phyloP scores from a whole-genome alignment of 2,888 invertebrate genomes.

The Spicauda simplicius region DNA sequence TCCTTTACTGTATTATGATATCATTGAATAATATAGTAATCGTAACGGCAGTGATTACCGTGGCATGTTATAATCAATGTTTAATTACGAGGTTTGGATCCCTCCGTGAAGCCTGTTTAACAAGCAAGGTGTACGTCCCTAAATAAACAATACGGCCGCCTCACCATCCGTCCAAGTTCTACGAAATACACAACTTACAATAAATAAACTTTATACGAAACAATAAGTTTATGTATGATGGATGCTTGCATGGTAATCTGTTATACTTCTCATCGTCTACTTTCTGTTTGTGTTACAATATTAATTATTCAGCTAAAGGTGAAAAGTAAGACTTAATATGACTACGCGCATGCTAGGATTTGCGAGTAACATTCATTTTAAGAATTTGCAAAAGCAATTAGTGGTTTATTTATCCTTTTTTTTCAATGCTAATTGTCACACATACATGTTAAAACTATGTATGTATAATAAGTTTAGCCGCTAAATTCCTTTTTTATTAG shows the following conservation, averaged over 20 bases:
- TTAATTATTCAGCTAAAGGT: no score
- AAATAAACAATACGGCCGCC: constrained; percentile 32
- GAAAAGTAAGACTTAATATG: no score
- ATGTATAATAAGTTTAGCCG: no score
- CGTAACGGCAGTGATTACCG: not conserved
- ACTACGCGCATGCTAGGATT: no score
- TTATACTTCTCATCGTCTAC: not conserved
- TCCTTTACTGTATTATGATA: not conserved
- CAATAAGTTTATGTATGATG: not conserved
- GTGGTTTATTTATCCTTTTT: no score
- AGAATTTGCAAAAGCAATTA: no score
- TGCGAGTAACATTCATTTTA: no score
- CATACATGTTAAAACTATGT: no score
- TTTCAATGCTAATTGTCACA: no score
- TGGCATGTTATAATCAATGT: constrained; percentile 7
- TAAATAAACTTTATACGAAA: not conserved
- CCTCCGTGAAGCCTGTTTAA: constrained; percentile 33
- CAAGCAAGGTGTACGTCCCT: constrained; percentile 31
- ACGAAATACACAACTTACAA: not conserved
- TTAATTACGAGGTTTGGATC: constrained; percentile 2
- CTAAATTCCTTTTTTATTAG: no score
- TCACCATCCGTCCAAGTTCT: constrained; percentile 14
- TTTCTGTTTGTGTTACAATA: no score
- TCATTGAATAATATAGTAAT: not conserved
- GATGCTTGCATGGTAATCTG: constrained; percentile 1